Evolutionary conservation across 2,113 vertebrate species (phyloP), one percentile per base, ranked within the genome.

Genomic region (Thunnus thynnus): DNA sequence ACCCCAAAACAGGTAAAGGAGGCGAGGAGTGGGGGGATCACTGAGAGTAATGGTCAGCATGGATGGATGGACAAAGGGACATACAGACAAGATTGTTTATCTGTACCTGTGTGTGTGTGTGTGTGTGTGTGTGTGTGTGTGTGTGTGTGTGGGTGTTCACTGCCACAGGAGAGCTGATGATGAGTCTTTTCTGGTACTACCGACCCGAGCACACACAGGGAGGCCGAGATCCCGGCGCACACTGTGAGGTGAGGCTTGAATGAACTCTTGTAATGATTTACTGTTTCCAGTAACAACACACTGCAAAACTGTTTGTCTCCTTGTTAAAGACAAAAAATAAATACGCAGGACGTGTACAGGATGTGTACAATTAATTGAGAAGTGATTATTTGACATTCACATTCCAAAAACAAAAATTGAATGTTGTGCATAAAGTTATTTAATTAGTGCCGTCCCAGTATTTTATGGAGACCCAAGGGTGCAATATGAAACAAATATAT

Each of bases 141-240:
- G 56, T 58, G 17, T 80, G 58, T 62, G 48, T 63, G 55, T 76
- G 57, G 80, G 46, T 72, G 48, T 82, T 63, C 76, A 48, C 72
- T 41, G 65, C 76, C 81, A 44, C 92, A 99, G 98, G 98, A 89
- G 98, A 99, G 93, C 95, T 99, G 95, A 99, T 99, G 97, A 99
- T 99, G 98, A 99, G 98, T 91, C 96, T 99, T 65, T 96, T 99
- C 93, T 99, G 98, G 98, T 99, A 99, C 93, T 99, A 99, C 95
- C 94, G 98, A 87, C 98, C 98, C 0, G 98, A 99, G 93, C 98
- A 99, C 96, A 98, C 98, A 78, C 98, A 99, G 95, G 97, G 97
- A 85, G 98, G 98, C 87, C 95, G 97, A 86, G 99, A 97, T 93
- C 96, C 98, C 94, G 97, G 96, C 92, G 93, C 97, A 96, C 98